Percentiles rank a stretch among this genome's conserved stretches.
phyloP scores from a whole-genome alignment of 2,113 vertebrate species.

The Seriola quinqueradiata region DNA sequence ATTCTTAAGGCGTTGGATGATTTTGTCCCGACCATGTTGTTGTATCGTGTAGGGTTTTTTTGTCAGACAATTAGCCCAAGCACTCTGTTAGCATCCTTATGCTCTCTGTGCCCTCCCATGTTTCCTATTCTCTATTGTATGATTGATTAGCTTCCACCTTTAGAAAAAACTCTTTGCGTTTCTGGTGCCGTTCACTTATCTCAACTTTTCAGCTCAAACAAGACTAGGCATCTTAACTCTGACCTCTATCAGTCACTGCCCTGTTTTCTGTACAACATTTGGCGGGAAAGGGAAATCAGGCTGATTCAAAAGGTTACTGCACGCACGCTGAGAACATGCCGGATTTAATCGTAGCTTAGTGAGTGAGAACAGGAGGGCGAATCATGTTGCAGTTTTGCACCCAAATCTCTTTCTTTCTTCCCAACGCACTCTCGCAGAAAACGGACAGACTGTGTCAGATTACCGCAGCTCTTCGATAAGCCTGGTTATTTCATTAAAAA shows the following conservation, averaged over 20 bases:
- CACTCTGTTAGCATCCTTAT: background rate
- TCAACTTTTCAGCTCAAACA: conserved; percentile 3
- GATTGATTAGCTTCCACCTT: background rate
- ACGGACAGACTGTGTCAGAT: background rate
- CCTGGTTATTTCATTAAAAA: conserved; percentile 24
- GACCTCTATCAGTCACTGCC: background rate
- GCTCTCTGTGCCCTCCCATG: background rate
- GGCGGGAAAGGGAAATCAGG: background rate
- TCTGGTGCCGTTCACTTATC: background rate
- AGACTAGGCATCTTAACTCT: background rate
- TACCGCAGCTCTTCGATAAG: conserved; percentile 18
- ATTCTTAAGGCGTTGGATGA: conserved; percentile 8
- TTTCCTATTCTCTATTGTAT: background rate
- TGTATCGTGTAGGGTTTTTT: conserved; percentile 18
- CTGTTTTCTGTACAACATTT: background rate
- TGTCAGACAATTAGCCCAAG: conserved; percentile 15
- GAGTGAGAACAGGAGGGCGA: background rate
- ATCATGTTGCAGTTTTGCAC: conserved; percentile 7
- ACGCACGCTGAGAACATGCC: background rate
- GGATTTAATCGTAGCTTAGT: conserved; percentile 31
- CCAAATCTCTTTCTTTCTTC: background rate
- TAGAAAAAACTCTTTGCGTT: background rate
- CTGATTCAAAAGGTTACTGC: background rate
- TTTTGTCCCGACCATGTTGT: conserved; percentile 18
- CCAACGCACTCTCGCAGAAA: background rate